Conservation (phyloP, 2,797 vertebrate species). For the Coregonus ussuriensis region DNA sequence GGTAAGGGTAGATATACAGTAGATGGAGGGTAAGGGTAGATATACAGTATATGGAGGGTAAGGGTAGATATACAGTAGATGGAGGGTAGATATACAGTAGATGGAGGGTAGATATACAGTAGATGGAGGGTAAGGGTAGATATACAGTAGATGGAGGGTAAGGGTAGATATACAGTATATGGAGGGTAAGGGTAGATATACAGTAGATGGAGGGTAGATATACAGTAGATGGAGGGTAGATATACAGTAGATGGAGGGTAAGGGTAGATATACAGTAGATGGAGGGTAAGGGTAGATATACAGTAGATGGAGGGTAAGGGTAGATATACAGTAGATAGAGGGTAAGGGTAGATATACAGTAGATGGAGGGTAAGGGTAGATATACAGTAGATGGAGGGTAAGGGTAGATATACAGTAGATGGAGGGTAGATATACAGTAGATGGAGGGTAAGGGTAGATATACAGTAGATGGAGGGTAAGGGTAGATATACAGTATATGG, state of each 20-base stretch:
- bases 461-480: not conserved
- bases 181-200: too few species aligned
- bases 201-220: constrained; percentile 3
- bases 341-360: not conserved
- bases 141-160: too few species aligned
- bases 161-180: too few species aligned
- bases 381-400: constrained; percentile 12
- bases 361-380: not conserved
- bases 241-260: constrained; percentile 12
- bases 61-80: too few species aligned
- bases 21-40: too few species aligned
- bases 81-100: too few species aligned
- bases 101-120: too few species aligned
- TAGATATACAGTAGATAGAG: constrained; percentile 15
- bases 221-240: constrained; percentile 15
- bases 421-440: constrained; percentile 13
- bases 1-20: too few species aligned
- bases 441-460: not conserved
- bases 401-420: not conserved
- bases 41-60: too few species aligned
- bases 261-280: not conserved
- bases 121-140: too few species aligned
- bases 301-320: not conserved
- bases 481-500: too few species aligned
- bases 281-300: not conserved